phyloP scores from a whole-genome alignment of 2,797 vertebrate genomes.

The Galago senegalensis region DNA sequence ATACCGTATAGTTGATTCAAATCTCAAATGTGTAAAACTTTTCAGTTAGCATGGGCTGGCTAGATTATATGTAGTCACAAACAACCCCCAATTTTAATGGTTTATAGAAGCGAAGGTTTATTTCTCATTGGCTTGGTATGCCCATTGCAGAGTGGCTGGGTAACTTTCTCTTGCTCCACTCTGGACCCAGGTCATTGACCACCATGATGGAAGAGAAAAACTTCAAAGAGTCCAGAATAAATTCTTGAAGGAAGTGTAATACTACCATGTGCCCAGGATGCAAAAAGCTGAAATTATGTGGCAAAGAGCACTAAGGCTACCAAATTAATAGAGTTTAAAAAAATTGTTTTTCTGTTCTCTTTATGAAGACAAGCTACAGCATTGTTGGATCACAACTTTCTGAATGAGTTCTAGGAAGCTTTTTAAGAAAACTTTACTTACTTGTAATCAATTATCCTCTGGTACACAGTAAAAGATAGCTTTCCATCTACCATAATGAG shows the following conservation, averaged over 20 bases:
- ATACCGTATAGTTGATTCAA: not conserved
- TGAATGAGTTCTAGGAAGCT: conserved; percentile 14
- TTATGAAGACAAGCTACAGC: not conserved
- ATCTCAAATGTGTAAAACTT: not conserved
- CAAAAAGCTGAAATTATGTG: not conserved
- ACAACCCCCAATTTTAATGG: not conserved
- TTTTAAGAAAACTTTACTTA: not conserved
- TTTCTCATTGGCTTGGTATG: not conserved
- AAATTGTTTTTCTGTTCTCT: not conserved
- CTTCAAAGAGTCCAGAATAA: not conserved
- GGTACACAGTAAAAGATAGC: conserved; percentile 22
- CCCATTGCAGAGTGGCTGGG: not conserved
- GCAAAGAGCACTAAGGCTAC: not conserved
- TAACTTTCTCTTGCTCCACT: not conserved
- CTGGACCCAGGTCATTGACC: not conserved
- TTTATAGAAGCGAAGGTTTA: not conserved
- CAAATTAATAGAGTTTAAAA: not conserved
- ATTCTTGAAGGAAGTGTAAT: not conserved
- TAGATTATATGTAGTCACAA: conserved; percentile 44
- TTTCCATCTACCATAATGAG: conserved; percentile 23
- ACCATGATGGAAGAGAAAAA: not conserved
- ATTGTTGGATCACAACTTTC: not conserved
- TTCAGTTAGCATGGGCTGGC: not conserved
- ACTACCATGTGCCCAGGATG: not conserved
- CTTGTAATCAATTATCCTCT: not conserved